Base-by-base conservation (phyloP, 2,113 vertebrate species). In the Ceuthmochares aereus region DNA sequence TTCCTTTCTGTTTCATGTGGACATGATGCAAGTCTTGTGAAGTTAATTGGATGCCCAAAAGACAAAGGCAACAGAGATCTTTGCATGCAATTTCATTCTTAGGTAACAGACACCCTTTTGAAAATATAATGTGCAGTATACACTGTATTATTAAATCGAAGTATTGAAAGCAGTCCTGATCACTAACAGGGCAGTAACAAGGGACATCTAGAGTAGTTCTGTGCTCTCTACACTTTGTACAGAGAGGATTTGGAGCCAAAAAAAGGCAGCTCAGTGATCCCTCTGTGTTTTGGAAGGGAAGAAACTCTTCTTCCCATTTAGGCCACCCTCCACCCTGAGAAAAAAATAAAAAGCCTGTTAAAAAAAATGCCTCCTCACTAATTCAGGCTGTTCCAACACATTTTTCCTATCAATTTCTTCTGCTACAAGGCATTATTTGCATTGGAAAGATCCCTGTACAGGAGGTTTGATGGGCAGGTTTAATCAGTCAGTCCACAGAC, bases 401-500 rank as follows among this genome's bases (percentile, higher is more conserved):
- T 34, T 64, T 90, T 66, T 29, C 27, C 58, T 62, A 20, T 51
- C 75, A 69, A 4, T 87, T 79, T 76, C 63, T 90, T 58, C 63
- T 73, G 23, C 36, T 89, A 19, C 37, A 52, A 72, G 74, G 19
- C 59, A 25, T 27, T 42, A 40, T 64, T 95, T 86, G 52, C 77
- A 60, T 64, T 62, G 54, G 45, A 59, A 95, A 72, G 37, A 64
- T 17, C n/a, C 29, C 34, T 40, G 72, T n/a, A 17, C 67, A 69
- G 64, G 68, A 69, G 43, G 43, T 87, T 47, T 68, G 70, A 90
- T 27, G 42, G 69, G 47, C 92, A 93, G 60, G n/a, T 94, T 95
- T 94, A 95, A 96, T 95, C 84, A 87, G 79, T 25, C 77, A 69
- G 58, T 11, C 43, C 79, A 93, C 69, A 78, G 74, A 64, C 30